These are phyloP conservation scores for Drosophila neutralis DNA, from an alignment of 2,888 invertebrate species.

Conservation along the genomic window DNA sequence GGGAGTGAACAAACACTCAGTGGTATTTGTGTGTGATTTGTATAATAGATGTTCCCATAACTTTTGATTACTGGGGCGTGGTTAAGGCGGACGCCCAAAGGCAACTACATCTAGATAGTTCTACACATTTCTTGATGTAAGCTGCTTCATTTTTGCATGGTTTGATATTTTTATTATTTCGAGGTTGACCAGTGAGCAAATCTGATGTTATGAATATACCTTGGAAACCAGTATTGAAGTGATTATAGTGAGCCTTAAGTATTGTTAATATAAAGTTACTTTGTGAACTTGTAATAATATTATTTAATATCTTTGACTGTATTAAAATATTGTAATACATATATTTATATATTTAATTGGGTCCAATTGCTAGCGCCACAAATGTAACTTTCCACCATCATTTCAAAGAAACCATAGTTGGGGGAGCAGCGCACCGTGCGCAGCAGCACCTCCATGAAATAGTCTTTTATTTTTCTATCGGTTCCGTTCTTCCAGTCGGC, in stretches of 20 bases:
- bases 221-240: background rate
- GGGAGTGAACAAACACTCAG: no score
- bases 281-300: background rate
- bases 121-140: slow-evolving; percentile 1
- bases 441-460: no score
- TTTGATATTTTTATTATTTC: background rate
- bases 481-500: slow-evolving; percentile 29
- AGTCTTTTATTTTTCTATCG: no score
- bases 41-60: slow-evolving; percentile 55
- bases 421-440: slow-evolving; percentile 18
- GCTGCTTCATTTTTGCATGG: background rate
- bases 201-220: background rate
- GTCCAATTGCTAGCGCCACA: background rate
- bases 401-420: slow-evolving; percentile 39
- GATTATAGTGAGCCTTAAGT: no score
- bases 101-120: slow-evolving; percentile 22
- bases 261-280: background rate
- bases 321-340: background rate
- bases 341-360: background rate
- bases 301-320: background rate
- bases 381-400: slow-evolving; percentile 46
- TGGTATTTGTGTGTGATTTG: no score
- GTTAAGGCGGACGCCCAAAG: slow-evolving; percentile 13
- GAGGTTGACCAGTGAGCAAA: background rate
- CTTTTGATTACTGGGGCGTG: slow-evolving; percentile 74